Percentiles rank a stretch among this genome's conserved stretches.
phyloP scores from a whole-genome alignment of 2,113 vertebrate genomes.

The Gila orcuttii region DNA sequence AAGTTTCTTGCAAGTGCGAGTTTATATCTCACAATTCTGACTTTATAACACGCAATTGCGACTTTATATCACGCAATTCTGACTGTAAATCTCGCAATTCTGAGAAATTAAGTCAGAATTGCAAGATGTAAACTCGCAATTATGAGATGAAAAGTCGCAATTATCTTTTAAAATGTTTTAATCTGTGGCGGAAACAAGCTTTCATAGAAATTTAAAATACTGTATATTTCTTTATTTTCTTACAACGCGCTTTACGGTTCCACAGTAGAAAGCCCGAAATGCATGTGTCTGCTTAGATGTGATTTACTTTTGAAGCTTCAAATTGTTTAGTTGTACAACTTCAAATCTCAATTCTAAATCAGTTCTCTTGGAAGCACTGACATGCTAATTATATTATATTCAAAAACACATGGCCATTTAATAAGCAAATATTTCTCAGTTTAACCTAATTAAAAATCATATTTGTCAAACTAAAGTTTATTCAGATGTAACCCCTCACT shows the following conservation, averaged over 20 bases:
- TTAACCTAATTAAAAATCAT: constrained; percentile 45
- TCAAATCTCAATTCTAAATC: not conserved
- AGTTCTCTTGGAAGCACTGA: not conserved
- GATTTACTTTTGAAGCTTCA: not conserved
- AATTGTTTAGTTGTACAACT: not conserved
- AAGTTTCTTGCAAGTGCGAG: too few species aligned
- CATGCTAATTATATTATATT: constrained; percentile 1
- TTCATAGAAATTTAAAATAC: not conserved
- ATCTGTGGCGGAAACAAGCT: too few species aligned
- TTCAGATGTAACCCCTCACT: constrained; percentile 26
- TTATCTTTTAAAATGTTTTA: too few species aligned
- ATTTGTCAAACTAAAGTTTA: constrained; percentile 21
- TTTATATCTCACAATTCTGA: too few species aligned
- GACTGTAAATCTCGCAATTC: too few species aligned
- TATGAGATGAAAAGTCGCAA: too few species aligned
- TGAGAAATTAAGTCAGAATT: too few species aligned
- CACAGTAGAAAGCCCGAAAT: not conserved
- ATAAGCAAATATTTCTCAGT: constrained; percentile 39
- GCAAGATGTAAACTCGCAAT: too few species aligned
- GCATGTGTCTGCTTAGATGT: not conserved
- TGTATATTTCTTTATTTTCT: not conserved
- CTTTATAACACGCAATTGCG: too few species aligned
- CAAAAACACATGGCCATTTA: constrained; percentile 42
- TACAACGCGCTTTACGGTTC: not conserved
- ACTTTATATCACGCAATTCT: too few species aligned